phyloP scores from a whole-genome alignment of 2,797 vertebrate species.

The Australoheros facetus region DNA sequence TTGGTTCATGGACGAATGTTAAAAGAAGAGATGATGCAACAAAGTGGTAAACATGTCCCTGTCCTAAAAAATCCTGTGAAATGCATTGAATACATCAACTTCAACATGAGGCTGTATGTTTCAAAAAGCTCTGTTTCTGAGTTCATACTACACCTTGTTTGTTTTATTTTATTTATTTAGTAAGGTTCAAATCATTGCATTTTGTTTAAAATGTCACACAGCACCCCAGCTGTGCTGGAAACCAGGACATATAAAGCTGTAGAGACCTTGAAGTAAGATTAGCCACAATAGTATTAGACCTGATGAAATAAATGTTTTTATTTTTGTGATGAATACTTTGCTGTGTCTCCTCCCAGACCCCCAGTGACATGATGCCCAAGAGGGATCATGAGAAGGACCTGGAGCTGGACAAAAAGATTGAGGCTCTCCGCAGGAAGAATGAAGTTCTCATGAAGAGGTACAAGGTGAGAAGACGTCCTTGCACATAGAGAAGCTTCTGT shows the following conservation, averaged over 20 bases:
- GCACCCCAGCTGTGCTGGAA: neutral
- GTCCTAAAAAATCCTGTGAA: neutral
- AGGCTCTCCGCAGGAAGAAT: constrained; percentile 94
- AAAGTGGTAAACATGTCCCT: rapidly evolving
- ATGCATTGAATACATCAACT: neutral
- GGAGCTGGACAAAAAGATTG: constrained; percentile 93
- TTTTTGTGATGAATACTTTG: neutral
- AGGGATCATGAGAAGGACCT: constrained; percentile 90
- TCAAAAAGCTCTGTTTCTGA: neutral
- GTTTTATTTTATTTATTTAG: neutral
- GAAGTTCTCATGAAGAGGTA: constrained; percentile 93
- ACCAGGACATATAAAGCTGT: neutral
- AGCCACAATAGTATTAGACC: neutral
- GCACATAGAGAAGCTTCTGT: neutral
- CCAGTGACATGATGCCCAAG: constrained; percentile 80
- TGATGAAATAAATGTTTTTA: neutral
- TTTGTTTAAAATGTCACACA: neutral
- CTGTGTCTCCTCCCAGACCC: constrained; percentile 48
- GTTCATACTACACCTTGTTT: neutral
- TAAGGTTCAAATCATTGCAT: neutral
- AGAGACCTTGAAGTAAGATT: neutral
- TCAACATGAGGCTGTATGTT: neutral
- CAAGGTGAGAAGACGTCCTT: constrained; percentile 81
- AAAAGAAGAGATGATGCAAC: neutral
- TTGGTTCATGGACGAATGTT: neutral